Evolutionary conservation across 1,140 invertebrate genomes (phyloP).

Genomic region (Pectinophora gossypiella): DNA sequence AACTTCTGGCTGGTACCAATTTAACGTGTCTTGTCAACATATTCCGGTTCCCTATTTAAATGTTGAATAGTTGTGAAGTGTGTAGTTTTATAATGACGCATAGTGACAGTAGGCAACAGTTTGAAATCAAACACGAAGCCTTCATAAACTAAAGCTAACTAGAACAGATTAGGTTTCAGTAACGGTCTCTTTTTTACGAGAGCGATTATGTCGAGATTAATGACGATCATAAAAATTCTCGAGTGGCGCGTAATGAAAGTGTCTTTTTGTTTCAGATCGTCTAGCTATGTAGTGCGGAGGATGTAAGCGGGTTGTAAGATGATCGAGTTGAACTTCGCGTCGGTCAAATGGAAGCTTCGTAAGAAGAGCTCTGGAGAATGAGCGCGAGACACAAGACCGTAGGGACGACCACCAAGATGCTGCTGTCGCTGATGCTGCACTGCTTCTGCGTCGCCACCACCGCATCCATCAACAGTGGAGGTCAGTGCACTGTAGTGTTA

Average conservation of each 20-base stretch:
- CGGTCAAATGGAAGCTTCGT: slow-evolving; percentile 12
- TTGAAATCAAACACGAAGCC: too few relatives aligned
- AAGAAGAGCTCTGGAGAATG: slow-evolving; percentile 21
- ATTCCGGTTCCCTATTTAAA: too few relatives aligned
- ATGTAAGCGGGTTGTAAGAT: not conserved
- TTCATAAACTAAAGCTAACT: too few relatives aligned
- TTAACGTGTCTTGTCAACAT: too few relatives aligned
- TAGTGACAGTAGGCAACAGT: too few relatives aligned
- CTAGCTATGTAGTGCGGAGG: not conserved
- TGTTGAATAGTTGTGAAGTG: too few relatives aligned
- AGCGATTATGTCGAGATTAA: not conserved
- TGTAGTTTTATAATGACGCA: too few relatives aligned
- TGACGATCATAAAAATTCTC: not conserved
- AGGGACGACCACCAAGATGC: slow-evolving; percentile 48
- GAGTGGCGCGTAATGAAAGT: not conserved
- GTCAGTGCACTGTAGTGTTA: too few relatives aligned
- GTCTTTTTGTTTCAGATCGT: slow-evolving; percentile 9
- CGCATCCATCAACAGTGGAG: slow-evolving; percentile 46
- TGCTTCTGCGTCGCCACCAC: slow-evolving; percentile 60
- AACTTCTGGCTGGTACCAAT: too few relatives aligned
- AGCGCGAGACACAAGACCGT: slow-evolving; percentile 8
- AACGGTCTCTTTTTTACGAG: too few relatives aligned
- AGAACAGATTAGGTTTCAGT: too few relatives aligned
- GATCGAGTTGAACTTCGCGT: not conserved
- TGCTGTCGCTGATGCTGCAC: slow-evolving; percentile 53